A percentile compares a stretch with the other conserved stretches of the same genome.
phyloP scores from a whole-genome alignment of 2,113 vertebrate genomes.

The Ancistrus triradiatus region DNA sequence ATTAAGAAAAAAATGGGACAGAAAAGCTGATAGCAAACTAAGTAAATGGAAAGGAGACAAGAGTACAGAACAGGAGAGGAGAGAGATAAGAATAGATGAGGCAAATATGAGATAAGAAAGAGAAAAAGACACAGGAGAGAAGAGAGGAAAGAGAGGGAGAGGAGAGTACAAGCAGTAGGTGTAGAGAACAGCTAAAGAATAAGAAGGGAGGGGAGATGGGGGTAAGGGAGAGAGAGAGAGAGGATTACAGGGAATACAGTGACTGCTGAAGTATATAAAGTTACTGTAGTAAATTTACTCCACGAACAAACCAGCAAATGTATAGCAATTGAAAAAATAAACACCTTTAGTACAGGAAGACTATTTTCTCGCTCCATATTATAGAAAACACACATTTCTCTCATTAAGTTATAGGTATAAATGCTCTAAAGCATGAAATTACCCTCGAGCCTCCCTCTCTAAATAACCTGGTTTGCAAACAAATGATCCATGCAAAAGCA shows the following conservation, averaged over 20 bases:
- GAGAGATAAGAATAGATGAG: not conserved
- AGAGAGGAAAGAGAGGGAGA: not conserved
- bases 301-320: not conserved
- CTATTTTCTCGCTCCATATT: conserved; percentile 65
- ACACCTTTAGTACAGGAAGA: conserved; percentile 63
- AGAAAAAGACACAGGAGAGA: not conserved
- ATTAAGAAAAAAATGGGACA: too few relatives aligned
- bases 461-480: conserved; percentile 97
- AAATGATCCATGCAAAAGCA: conserved; percentile 89
- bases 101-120: not conserved
- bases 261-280: not conserved
- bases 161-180: not conserved
- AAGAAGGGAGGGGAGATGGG: not conserved
- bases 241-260: too few relatives aligned
- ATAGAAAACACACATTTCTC: conserved; percentile 83
- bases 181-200: not conserved
- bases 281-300: not conserved
- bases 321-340: conserved; percentile 29
- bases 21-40: too few relatives aligned
- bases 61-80: too few relatives aligned
- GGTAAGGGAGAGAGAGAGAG: too few relatives aligned
- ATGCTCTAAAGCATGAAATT: conserved; percentile 99
- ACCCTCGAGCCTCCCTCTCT: conserved; percentile 90
- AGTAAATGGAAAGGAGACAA: too few relatives aligned
- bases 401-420: conserved; percentile 96